Percentiles rank a stretch among this genome's conserved stretches.
Evolutionary conservation across 2,888 invertebrate species (phyloP).

Genomic region (Hypsopygia costalis): DNA sequence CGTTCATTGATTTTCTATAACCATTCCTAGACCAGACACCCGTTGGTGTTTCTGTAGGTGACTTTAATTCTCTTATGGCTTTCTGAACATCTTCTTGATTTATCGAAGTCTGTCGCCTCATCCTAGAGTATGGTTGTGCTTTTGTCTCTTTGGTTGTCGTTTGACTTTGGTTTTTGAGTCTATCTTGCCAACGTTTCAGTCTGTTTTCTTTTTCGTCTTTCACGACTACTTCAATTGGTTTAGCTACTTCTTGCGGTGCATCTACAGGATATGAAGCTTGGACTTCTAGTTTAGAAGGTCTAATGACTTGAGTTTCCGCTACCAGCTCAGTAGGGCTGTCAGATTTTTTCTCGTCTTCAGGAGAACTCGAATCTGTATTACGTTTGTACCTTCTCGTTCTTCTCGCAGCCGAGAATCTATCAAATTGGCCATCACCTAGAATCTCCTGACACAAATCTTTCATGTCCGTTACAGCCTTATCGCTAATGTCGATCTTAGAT

Average conservation of each 20-base stretch:
- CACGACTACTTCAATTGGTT: slow-evolving; percentile 48
- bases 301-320: slow-evolving; percentile 76
- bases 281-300: slow-evolving; percentile 73
- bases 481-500: slow-evolving; percentile 35
- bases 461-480: slow-evolving; percentile 61
- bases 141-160: slow-evolving; percentile 69
- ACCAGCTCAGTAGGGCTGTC: slow-evolving; percentile 63
- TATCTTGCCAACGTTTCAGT: slow-evolving; percentile 85
- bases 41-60: slow-evolving; percentile 82
- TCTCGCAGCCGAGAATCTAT: slow-evolving; percentile 90
- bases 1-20: slow-evolving; percentile 55
- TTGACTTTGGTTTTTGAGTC: slow-evolving; percentile 80
- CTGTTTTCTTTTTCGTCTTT: slow-evolving; percentile 81
- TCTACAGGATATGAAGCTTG: slow-evolving; percentile 76
- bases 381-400: slow-evolving; percentile 90
- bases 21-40: slow-evolving; percentile 80
- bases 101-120: slow-evolving; percentile 84
- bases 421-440: slow-evolving; percentile 89
- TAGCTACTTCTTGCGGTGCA: slow-evolving; percentile 51
- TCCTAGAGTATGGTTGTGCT: slow-evolving; percentile 62
- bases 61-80: slow-evolving; percentile 83
- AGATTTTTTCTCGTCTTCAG: slow-evolving; percentile 77
- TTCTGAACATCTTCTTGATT: slow-evolving; percentile 86
- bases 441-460: slow-evolving; percentile 74
- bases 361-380: slow-evolving; percentile 79